phyloP scores from a whole-genome alignment of 1,140 invertebrate genomes.

The Ceratina australensis region DNA sequence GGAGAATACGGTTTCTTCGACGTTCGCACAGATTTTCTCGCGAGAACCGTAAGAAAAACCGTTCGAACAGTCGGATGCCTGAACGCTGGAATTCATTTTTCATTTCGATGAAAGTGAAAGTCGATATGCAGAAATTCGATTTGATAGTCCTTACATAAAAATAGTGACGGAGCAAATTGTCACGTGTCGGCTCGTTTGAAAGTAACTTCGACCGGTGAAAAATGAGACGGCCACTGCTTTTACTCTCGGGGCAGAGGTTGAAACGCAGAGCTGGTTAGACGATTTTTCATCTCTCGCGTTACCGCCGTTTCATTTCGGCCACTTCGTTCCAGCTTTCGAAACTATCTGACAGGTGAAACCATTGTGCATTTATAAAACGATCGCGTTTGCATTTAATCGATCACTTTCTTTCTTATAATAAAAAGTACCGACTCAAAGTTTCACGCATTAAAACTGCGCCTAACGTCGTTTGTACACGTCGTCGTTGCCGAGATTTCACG shows the following conservation, averaged over 20 bases:
- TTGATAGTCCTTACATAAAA: too few species aligned
- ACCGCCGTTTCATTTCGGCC: background rate
- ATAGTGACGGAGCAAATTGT: too few species aligned
- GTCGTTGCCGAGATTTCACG: too few species aligned
- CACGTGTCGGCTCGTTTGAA: background rate
- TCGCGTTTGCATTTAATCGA: background rate
- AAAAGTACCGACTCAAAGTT: background rate
- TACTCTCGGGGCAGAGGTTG: slow-evolving; percentile 1
- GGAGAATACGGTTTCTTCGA: background rate
- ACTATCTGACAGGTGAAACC: slow-evolving; percentile 6
- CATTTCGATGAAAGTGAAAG: background rate
- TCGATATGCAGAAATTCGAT: background rate
- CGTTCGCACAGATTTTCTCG: background rate
- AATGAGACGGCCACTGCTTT: slow-evolving; percentile 20
- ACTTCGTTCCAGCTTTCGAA: background rate
- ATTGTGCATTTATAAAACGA: background rate
- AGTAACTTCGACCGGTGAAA: slow-evolving; percentile 7
- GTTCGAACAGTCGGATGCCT: background rate
- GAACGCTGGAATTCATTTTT: background rate
- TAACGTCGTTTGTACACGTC: too few species aligned
- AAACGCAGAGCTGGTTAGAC: slow-evolving; percentile 8
- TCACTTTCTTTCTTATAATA: background rate
- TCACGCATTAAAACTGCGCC: too few species aligned
- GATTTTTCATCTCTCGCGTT: slow-evolving; percentile 36
- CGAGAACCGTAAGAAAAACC: background rate